Conservation (phyloP, 2,113 vertebrate species). For the Heterocephalus glaber region DNA sequence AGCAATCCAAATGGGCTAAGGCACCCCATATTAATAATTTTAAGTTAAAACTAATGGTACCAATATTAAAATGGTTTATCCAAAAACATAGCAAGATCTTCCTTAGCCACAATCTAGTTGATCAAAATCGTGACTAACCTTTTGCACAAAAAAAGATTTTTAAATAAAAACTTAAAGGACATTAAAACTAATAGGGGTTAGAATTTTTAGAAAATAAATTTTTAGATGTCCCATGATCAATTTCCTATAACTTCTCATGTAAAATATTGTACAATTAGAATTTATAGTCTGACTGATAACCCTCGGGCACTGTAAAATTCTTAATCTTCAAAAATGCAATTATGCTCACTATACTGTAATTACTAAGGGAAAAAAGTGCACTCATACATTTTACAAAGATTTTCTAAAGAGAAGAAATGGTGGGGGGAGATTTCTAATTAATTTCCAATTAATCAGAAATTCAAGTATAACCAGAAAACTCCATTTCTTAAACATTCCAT, state of each 20-base stretch:
- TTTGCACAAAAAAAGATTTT: not conserved
- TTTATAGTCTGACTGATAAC: constrained; percentile 73
- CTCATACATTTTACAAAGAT: constrained; percentile 75
- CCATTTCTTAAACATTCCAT: constrained; percentile 57
- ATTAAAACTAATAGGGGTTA: constrained; percentile 36
- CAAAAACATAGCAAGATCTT: not conserved
- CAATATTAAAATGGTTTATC: not conserved
- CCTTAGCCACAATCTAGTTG: not conserved
- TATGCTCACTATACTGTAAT: constrained; percentile 80
- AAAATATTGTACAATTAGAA: constrained; percentile 72
- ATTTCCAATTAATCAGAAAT: constrained; percentile 79
- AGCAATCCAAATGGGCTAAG: not conserved
- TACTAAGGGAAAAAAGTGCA: constrained; percentile 74
- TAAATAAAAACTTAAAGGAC: constrained; percentile 34
- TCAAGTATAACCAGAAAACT: constrained; percentile 67
- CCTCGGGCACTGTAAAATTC: constrained; percentile 79
- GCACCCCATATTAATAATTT: not conserved
- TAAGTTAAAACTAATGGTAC: not conserved
- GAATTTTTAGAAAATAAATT: constrained; percentile 49
- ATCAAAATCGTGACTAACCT: constrained; percentile 35
- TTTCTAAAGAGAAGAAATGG: constrained; percentile 68
- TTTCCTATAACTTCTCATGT: constrained; percentile 59
- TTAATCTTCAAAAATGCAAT: constrained; percentile 82
- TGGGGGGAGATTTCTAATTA: constrained; percentile 70
- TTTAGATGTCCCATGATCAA: constrained; percentile 57